Conservation (phyloP, 2,888 invertebrate genomes). For the Lepidonotus clava region DNA sequence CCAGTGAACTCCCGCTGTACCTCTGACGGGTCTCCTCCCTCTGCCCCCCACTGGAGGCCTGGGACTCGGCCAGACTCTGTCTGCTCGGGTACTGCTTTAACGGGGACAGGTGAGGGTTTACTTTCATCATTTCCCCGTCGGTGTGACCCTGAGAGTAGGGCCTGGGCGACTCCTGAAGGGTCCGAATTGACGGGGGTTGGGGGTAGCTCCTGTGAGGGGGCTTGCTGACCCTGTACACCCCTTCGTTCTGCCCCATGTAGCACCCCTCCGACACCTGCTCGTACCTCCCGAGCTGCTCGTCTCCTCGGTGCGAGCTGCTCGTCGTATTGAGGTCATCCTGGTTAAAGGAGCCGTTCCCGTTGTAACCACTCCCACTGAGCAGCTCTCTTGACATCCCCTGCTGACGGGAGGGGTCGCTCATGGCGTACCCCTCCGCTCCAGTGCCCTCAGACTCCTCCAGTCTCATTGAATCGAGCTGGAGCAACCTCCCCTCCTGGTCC, state of each 20-base stretch:
- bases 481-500: background rate
- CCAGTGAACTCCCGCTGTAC: too few species aligned
- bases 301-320: background rate
- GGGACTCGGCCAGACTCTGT: too few species aligned
- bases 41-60: too few species aligned
- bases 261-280: background rate
- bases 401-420: background rate
- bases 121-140: too few species aligned
- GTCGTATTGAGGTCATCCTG: too few species aligned
- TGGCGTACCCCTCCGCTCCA: too few species aligned
- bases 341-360: too few species aligned
- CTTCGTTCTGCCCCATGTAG: slow-evolving; percentile 39
- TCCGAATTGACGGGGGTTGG: background rate
- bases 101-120: too few species aligned
- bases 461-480: background rate
- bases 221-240: background rate
- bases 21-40: too few species aligned
- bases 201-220: background rate
- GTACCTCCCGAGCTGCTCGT: background rate
- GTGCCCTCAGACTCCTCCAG: background rate
- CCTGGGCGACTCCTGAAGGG: too few species aligned
- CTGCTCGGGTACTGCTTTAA: background rate
- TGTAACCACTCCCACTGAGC: background rate
- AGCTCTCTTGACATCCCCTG: background rate
- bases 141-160: too few species aligned